Percentiles rank a stretch among this genome's conserved stretches.
Evolutionary conservation across 2,113 vertebrate genomes (phyloP).

Genomic region (Ceratotherium simum): DNA sequence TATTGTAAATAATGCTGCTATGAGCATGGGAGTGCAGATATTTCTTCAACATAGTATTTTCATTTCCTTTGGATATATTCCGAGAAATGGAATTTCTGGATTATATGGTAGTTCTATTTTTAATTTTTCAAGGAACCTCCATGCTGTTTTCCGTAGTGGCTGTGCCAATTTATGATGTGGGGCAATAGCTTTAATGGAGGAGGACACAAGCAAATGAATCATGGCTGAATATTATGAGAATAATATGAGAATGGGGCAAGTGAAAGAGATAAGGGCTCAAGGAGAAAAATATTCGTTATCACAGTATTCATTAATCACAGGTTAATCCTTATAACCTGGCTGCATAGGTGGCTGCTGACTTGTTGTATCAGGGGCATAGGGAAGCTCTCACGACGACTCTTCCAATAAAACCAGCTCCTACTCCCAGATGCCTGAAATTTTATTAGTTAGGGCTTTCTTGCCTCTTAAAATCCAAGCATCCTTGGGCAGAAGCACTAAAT

Average conservation of each 20-base stretch:
- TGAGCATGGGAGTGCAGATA: background rate
- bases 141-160: background rate
- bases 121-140: background rate
- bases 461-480: background rate
- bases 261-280: too few relatives aligned
- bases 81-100: background rate
- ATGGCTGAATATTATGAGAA: background rate
- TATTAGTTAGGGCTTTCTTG: background rate
- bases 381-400: background rate
- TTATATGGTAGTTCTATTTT: background rate
- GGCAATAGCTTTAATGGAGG: background rate
- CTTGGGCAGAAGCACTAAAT: background rate
- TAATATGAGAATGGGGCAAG: too few relatives aligned
- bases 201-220: background rate
- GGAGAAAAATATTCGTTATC: too few relatives aligned
- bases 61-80: background rate
- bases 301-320: background rate
- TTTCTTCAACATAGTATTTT: background rate
- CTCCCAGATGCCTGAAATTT: background rate
- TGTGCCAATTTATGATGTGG: background rate
- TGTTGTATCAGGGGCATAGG: background rate
- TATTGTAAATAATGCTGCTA: background rate
- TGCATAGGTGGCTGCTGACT: background rate
- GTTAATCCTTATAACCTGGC: background rate
- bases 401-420: background rate